Base-by-base conservation (phyloP, 2,797 vertebrate species). In the Darevskia mixta region DNA sequence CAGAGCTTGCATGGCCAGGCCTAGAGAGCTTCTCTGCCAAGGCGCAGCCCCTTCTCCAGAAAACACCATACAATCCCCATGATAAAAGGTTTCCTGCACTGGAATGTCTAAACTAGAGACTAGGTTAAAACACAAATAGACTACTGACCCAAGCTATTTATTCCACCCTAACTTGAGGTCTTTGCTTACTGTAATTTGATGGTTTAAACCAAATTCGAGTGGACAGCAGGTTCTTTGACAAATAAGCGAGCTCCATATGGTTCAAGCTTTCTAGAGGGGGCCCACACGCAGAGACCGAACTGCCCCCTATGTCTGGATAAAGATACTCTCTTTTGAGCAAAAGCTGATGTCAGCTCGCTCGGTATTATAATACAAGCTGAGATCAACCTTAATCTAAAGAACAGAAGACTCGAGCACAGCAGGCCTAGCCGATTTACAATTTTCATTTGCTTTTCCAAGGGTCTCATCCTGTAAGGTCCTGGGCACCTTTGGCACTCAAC, bases 101-200 rank as follows among this genome's bases (percentile, higher is more conserved):
- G 25, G 8, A 9, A 91, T 88, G 43, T n/a, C 67, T 88, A 83
- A 90, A 80, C 69, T 64, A 27, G 89, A 89, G 49, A 85, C 79
- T 0, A 81, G 43, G 29, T 80, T 83, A 83, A 91, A 61, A 87
- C 5, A 32, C n/a, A 90, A 78, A 7, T 49, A 49, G 61, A 72
- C 41, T 45, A 71, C 83, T 82, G 32, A 43, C 83, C 64, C 61
- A 67, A 86, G 5, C 79, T 86, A 76, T 75, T 71, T 75, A 23
- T 58, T 71, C 8, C 3, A 10, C 11, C 82, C 27, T 69, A 82
- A 82, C 67, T 38, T 4, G 45, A 86, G 64, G 61, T 69, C 38
- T 55, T 82, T 77, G 81, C 66, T 84, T 27, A 1, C 82, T 81
- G 79, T 5, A 49, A 87, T 58, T 49, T 3, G n/a, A 87, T 32